Evolutionary conservation across 2,113 vertebrate species (phyloP).

Genomic region (Tupaia tana): DNA sequence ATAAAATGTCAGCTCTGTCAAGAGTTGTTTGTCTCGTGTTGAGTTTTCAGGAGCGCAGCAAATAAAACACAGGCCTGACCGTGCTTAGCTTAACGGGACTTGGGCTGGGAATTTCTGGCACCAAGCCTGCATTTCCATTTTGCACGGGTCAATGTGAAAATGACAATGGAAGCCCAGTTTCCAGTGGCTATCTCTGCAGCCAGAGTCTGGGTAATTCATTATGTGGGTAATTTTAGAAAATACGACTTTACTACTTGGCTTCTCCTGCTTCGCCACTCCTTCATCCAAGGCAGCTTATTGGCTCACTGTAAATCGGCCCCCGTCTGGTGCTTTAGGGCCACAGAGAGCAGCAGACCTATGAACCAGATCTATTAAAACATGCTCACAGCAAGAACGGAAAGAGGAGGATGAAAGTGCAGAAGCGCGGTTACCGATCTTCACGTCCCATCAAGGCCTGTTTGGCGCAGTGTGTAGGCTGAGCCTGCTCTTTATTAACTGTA

Average conservation of each 20-base stretch:
- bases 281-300: neutral
- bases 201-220: neutral
- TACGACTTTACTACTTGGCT: neutral
- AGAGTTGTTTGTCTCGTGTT: neutral
- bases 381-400: too few species aligned
- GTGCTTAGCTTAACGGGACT: fast-evolving
- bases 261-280: neutral
- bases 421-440: neutral
- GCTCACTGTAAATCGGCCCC: neutral
- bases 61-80: neutral
- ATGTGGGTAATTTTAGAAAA: neutral
- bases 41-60: neutral
- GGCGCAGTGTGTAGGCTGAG: neutral
- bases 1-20: neutral
- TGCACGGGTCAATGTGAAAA: slow-evolving; percentile 31
- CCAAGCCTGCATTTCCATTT: neutral
- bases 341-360: neutral
- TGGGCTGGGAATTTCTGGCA: neutral
- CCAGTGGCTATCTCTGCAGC: neutral
- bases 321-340: neutral
- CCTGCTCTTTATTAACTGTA: slow-evolving; percentile 28
- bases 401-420: neutral
- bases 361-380: neutral
- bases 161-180: neutral
- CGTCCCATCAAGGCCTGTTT: neutral